Percentiles rank a stretch among this genome's conserved stretches.
Conservation (phyloP, 2,888 invertebrate species). For the Oithona nana region DNA sequence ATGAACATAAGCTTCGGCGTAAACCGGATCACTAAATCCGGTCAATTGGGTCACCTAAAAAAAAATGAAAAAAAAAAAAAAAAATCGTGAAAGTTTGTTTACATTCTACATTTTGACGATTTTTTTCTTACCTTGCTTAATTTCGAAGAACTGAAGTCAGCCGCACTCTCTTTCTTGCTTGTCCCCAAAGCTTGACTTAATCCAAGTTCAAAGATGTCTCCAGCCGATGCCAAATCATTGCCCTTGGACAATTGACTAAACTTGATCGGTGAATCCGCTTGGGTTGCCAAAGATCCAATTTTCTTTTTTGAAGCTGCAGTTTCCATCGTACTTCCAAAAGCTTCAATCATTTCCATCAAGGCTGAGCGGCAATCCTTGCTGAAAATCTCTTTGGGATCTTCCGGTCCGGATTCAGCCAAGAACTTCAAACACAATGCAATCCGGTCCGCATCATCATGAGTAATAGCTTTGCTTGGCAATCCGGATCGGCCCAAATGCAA, state of each 20-base stretch:
- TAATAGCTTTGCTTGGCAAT: slow-evolving; percentile 45
- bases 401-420: slow-evolving; percentile 26
- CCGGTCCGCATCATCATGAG: slow-evolving; percentile 87
- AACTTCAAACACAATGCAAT: slow-evolving; percentile 41
- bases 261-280: slow-evolving; percentile 64
- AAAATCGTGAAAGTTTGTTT: background rate
- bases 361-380: background rate
- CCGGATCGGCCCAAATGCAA: slow-evolving; percentile 61
- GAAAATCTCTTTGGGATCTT: background rate
- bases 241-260: slow-evolving; percentile 53
- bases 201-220: slow-evolving; percentile 84
- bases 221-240: slow-evolving; percentile 39
- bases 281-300: slow-evolving; percentile 23
- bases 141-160: slow-evolving; percentile 34
- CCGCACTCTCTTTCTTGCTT: slow-evolving; percentile 31
- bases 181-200: slow-evolving; percentile 67
- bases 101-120: background rate
- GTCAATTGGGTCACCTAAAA: slow-evolving; percentile 67
- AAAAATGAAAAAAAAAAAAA: background rate
- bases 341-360: background rate
- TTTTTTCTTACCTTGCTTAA: slow-evolving; percentile 36
- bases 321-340: slow-evolving; percentile 26
- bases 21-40: slow-evolving; percentile 97
- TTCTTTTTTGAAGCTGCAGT: background rate
- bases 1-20: slow-evolving; percentile 98